These are phyloP conservation scores for Paraplagusia blochii DNA, from an alignment of 2,113 vertebrate species.

Conservation along the genomic window DNA sequence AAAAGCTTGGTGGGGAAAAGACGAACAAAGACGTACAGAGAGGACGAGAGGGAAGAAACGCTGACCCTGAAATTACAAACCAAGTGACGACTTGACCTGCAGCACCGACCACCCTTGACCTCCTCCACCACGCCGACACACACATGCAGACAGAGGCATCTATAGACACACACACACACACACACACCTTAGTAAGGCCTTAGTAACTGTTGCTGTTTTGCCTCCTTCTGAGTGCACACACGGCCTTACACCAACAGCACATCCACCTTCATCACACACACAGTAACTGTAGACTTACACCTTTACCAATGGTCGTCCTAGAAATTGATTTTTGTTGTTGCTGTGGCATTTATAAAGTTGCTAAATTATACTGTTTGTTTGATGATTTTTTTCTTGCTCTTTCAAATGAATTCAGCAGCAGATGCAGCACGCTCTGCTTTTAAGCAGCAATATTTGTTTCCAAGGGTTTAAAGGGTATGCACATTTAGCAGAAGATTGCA, in stretches of 20 bases:
- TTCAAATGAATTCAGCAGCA: too few relatives aligned
- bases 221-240: conserved; percentile 31
- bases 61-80: conserved; percentile 35
- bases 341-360: too few relatives aligned
- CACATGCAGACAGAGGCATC: conserved; percentile 8
- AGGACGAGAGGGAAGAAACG: conserved; percentile 9
- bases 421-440: too few relatives aligned
- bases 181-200: conserved; percentile 27
- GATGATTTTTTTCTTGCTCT: too few relatives aligned
- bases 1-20: not conserved
- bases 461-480: too few relatives aligned
- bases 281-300: conserved; percentile 15
- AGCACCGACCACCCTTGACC: conserved; percentile 1
- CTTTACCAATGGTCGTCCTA: not conserved
- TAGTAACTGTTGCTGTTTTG: conserved; percentile 76
- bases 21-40: conserved; percentile 16
- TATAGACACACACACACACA: conserved; percentile 18
- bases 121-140: conserved; percentile 10
- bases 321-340: not conserved
- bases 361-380: too few relatives aligned
- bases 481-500: too few relatives aligned
- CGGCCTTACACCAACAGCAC: conserved; percentile 34
- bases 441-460: too few relatives aligned
- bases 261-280: conserved; percentile 26
- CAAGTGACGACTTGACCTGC: conserved; percentile 29